Evolutionary conservation across 2,888 invertebrate genomes (phyloP).

Genomic region (Macroteleia sp.): DNA sequence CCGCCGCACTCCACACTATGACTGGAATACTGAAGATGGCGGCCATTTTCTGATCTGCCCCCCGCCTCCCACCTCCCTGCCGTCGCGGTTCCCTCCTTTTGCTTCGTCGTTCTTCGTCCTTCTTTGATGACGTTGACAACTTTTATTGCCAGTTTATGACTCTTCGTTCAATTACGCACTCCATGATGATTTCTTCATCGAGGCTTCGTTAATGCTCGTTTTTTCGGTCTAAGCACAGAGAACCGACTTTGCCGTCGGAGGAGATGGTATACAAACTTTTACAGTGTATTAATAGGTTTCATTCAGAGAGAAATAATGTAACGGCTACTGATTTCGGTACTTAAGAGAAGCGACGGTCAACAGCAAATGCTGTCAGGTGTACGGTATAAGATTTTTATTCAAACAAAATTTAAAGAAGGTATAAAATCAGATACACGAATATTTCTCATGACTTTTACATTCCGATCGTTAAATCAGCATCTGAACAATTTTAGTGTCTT

Average conservation of each 20-base stretch:
- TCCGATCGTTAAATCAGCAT: constrained; percentile 27
- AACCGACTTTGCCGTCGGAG: no score
- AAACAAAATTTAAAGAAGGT: not conserved
- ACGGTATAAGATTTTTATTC: constrained; percentile 70
- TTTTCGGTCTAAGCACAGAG: no score
- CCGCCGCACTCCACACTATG: constrained; percentile 72
- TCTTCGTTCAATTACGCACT: constrained; percentile 2
- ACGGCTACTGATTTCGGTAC: no score
- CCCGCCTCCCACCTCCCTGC: constrained; percentile 59
- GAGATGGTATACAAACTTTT: no score
- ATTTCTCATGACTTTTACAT: constrained; percentile 6
- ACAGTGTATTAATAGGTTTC: no score
- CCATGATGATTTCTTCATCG: constrained; percentile 11
- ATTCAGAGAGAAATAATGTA: no score
- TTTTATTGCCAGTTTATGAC: constrained; percentile 23
- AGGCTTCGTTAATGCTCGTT: not conserved
- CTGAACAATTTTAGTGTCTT: not conserved
- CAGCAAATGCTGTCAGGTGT: no score
- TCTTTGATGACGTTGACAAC: constrained; percentile 1
- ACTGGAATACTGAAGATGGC: constrained; percentile 82
- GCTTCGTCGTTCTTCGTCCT: constrained; percentile 8
- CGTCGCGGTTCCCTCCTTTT: constrained; percentile 28
- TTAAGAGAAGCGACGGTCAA: no score
- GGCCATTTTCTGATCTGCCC: constrained; percentile 78
- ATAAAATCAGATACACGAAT: not conserved